Evolutionary conservation across 1,140 invertebrate genomes (phyloP).

Genomic region (Drosophila nikananu): DNA sequence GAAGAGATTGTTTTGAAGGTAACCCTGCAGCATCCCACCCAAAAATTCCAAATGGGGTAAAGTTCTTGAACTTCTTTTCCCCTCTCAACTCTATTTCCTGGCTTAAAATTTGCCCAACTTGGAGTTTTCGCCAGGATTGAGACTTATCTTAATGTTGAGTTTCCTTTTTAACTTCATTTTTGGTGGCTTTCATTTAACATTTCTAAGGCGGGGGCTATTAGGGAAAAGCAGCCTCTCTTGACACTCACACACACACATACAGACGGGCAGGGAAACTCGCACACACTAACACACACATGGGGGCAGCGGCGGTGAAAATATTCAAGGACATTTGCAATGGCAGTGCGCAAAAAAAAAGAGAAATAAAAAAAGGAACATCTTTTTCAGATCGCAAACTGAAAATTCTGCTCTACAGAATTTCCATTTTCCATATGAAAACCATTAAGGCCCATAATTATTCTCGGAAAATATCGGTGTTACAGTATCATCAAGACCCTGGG

Average conservation of each 20-base stretch:
- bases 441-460: constrained; percentile 60
- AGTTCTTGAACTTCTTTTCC: not conserved
- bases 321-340: constrained; percentile 71
- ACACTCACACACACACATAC: constrained; percentile 22
- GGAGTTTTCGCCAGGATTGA: constrained; percentile 1
- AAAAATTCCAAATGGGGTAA: not conserved
- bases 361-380: constrained; percentile 25
- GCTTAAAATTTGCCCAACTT: constrained; percentile 11
- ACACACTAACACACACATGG: constrained; percentile 12
- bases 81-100: constrained; percentile 18
- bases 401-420: constrained; percentile 14
- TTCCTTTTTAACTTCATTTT: constrained; percentile 14
- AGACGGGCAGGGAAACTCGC: not conserved
- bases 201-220: constrained; percentile 21
- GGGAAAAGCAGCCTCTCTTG: constrained; percentile 55
- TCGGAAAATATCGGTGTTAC: constrained; percentile 35
- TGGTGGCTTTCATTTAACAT: constrained; percentile 28
- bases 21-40: constrained; percentile 13
- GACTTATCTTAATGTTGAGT: constrained; percentile 5
- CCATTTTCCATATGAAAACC: constrained; percentile 64
- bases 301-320: constrained; percentile 22
- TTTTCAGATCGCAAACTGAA: constrained; percentile 25
- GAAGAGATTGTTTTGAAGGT: not conserved
- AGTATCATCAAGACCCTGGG: constrained; percentile 18
- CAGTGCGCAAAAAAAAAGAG: constrained; percentile 49